These are phyloP conservation scores for Sphecodes monilicornis DNA, from an alignment of 2,888 invertebrate species.

Conservation along the genomic window DNA sequence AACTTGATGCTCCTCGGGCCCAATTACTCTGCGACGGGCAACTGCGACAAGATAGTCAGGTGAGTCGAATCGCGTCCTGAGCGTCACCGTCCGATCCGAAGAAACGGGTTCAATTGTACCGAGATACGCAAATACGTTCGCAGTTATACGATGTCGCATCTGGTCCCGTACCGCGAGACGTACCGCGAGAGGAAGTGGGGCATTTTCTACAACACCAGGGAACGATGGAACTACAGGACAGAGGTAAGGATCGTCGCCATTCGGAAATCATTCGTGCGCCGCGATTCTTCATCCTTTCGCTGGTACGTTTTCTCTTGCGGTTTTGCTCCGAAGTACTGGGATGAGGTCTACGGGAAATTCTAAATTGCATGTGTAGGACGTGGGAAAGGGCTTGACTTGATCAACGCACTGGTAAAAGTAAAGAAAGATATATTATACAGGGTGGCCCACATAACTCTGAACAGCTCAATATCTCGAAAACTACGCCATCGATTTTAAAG, in stretches of 20 bases:
- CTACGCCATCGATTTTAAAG: too few species aligned
- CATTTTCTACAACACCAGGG: conserved; percentile 49
- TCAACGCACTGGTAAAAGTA: too few species aligned
- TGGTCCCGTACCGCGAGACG: conserved; percentile 39
- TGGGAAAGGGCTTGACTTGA: too few species aligned
- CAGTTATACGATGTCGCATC: conserved; percentile 16
- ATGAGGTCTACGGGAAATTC: too few species aligned
- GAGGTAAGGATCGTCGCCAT: conserved; percentile 42
- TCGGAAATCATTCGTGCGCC: too few species aligned
- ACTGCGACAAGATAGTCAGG: conserved; percentile 11
- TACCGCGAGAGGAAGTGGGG: conserved; percentile 46
- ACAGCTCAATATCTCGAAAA: too few species aligned
- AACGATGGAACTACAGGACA: conserved; percentile 43
- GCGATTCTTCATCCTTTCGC: background rate
- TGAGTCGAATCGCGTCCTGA: background rate
- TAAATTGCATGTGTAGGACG: too few species aligned
- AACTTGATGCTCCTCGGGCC: background rate
- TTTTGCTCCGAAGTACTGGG: too few species aligned
- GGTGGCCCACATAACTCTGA: too few species aligned
- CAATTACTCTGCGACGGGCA: background rate
- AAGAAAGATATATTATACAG: too few species aligned
- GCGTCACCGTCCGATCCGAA: background rate
- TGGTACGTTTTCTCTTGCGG: background rate
- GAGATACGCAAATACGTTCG: background rate
- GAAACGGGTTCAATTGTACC: background rate